These are phyloP conservation scores for Xiphorhynchus elegans DNA, from an alignment of 2,113 vertebrate genomes.

Conservation along the genomic window DNA sequence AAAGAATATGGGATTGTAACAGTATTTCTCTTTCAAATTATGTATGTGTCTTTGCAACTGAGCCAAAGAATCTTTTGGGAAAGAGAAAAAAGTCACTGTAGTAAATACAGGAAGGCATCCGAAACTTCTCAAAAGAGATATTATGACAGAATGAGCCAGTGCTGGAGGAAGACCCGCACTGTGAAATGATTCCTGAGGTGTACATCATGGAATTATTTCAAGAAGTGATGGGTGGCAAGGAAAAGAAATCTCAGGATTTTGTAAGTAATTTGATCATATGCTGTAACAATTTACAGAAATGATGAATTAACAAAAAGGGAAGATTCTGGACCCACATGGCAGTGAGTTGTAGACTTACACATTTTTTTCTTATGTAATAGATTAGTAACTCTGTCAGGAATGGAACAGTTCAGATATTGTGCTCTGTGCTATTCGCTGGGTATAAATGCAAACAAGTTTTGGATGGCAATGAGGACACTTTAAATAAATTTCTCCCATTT, in stretches of 20 bases:
- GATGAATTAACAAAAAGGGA: background rate
- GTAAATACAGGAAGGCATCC: background rate
- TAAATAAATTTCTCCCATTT: background rate
- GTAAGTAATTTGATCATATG: background rate
- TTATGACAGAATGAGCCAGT: background rate
- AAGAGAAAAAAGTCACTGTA: background rate
- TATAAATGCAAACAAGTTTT: background rate
- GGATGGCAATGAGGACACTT: background rate
- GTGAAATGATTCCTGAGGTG: background rate
- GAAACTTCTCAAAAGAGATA: background rate
- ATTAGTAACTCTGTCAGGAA: background rate
- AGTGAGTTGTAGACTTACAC: background rate
- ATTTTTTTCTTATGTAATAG: background rate
- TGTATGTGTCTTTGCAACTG: background rate
- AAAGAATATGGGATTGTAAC: background rate
- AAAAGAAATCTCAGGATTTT: background rate
- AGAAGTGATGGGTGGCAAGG: background rate
- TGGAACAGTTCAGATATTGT: background rate
- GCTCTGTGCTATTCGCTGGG: background rate
- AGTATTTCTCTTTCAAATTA: background rate
- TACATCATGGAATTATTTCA: background rate
- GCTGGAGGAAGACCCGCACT: background rate
- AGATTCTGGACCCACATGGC: background rate
- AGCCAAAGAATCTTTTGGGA: background rate
- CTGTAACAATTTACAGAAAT: background rate